Percentiles rank a stretch among this genome's conserved stretches.
Conservation (phyloP, 2,797 vertebrate species). For the Emydoidea blandingii region DNA sequence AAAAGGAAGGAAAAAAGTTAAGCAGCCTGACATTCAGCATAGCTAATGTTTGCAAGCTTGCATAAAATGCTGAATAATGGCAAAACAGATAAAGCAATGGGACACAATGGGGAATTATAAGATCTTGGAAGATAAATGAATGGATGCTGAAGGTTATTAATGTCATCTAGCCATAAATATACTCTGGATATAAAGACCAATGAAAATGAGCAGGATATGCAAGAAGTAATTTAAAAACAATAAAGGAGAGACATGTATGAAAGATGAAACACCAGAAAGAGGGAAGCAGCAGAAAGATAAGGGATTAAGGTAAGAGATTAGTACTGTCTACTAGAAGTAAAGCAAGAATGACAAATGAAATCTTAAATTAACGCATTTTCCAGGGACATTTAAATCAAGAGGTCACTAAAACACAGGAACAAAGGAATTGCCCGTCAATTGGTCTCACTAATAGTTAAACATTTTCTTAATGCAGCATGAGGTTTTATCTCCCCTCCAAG, state of each 20-base stretch:
- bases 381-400: neutral
- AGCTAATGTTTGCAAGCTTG: neutral
- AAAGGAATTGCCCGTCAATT: neutral
- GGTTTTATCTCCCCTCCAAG: neutral
- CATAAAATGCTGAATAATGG: neutral
- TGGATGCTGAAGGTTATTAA: neutral
- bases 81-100: neutral
- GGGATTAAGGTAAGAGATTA: neutral
- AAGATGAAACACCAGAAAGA: neutral
- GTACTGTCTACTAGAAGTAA: neutral
- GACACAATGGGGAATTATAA: neutral
- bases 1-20: neutral
- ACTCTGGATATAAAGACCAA: neutral
- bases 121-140: neutral
- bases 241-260: neutral
- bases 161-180: neutral
- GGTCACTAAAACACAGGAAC: neutral
- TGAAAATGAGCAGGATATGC: neutral
- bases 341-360: neutral
- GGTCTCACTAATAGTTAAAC: neutral
- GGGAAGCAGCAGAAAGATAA: neutral
- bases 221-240: neutral
- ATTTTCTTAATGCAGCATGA: neutral
- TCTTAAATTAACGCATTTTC: neutral
- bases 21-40: neutral